phyloP scores from a whole-genome alignment of 2,113 vertebrate genomes.

The Miniopterus natalensis region DNA sequence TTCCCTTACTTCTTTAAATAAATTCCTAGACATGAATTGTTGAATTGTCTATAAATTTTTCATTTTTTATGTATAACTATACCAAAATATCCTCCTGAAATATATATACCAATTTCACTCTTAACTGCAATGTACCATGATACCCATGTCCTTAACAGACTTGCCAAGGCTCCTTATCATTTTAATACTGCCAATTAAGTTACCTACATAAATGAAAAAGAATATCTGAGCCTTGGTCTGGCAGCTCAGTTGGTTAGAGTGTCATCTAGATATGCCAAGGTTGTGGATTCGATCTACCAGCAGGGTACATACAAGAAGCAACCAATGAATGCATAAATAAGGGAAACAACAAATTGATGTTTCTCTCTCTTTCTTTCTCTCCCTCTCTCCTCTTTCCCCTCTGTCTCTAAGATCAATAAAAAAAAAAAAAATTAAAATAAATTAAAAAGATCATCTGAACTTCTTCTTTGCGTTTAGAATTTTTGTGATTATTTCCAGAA shows the following conservation, averaged over 20 bases:
- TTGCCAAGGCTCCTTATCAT: background rate
- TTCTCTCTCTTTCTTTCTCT: no score
- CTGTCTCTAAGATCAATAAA: background rate
- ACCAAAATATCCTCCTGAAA: background rate
- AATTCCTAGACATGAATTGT: background rate
- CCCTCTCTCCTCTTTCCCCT: no score
- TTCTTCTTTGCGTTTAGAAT: slow-evolving; percentile 30
- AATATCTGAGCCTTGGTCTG: background rate
- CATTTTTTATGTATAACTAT: background rate
- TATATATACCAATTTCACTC: background rate
- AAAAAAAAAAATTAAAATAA: background rate
- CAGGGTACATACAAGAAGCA: background rate
- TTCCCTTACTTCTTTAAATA: slow-evolving; percentile 10
- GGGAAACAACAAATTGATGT: background rate
- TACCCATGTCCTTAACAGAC: slow-evolving; percentile 8
- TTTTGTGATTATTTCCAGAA: background rate
- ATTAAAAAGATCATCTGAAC: background rate
- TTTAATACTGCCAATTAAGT: background rate
- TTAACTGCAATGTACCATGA: background rate
- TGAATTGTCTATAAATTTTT: slow-evolving; percentile 24
- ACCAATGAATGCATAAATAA: background rate
- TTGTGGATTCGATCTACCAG: background rate
- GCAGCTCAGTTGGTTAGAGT: background rate
- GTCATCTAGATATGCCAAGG: background rate
- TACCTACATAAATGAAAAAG: background rate